phyloP scores from a whole-genome alignment of 2,888 invertebrate species.

The Eupithecia abbreviata region DNA sequence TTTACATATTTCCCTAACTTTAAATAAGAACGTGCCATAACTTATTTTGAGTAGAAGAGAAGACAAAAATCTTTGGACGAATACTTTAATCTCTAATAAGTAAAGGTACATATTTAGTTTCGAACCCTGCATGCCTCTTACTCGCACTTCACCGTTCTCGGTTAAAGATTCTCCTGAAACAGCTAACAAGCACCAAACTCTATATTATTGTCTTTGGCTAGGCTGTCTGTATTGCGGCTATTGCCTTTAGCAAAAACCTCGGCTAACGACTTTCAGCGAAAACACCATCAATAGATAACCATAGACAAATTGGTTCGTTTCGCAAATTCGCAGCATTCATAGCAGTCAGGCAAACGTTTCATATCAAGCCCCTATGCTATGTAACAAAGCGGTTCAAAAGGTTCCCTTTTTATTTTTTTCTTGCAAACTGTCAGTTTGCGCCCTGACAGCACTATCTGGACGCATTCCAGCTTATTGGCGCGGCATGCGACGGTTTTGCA shows the following conservation, averaged over 20 bases:
- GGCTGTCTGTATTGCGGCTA: not conserved
- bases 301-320: slow-evolving; percentile 14
- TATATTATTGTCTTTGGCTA: not conserved
- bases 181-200: not conserved
- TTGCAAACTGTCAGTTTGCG: slow-evolving; percentile 48
- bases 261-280: not conserved
- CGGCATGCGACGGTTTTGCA: slow-evolving; percentile 38
- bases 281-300: slow-evolving; percentile 2
- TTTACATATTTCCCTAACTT: not conserved
- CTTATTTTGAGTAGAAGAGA: not conserved
- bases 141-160: not conserved
- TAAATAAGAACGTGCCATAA: not conserved
- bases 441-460: slow-evolving; percentile 58
- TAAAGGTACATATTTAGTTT: no score
- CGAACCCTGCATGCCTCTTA: no score
- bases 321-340: slow-evolving; percentile 3
- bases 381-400: slow-evolving; percentile 29
- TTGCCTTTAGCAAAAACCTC: not conserved
- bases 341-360: slow-evolving; percentile 6
- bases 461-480: slow-evolving; percentile 50
- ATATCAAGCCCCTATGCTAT: slow-evolving; percentile 24
- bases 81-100: no score
- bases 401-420: slow-evolving; percentile 41
- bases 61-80: no score
- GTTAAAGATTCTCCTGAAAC: not conserved